These are phyloP conservation scores for Drosophila saltans DNA, from an alignment of 1,140 invertebrate genomes.

Conservation along the genomic window DNA sequence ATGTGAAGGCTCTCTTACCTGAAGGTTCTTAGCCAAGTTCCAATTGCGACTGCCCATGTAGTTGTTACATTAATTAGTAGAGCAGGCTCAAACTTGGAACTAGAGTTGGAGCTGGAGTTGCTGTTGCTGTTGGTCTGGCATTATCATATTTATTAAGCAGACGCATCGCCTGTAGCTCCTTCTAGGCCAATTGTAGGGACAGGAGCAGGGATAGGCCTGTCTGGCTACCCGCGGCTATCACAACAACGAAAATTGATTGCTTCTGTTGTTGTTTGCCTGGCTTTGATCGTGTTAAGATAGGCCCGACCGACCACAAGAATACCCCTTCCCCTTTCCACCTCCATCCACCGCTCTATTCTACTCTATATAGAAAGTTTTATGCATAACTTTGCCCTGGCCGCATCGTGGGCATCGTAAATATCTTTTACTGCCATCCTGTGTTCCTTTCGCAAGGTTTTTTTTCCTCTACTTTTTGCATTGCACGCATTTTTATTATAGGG, in stretches of 20 bases:
- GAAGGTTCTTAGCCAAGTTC: conserved; percentile 8
- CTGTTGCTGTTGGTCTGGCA: conserved; percentile 28
- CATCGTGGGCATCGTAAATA: conserved; percentile 75
- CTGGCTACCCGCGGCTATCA: conserved; percentile 82
- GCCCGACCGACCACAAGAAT: conserved; percentile 12
- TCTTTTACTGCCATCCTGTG: conserved; percentile 76
- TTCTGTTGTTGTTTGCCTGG: conserved; percentile 77
- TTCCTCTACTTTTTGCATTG: conserved; percentile 21
- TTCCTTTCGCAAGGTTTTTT: conserved; percentile 38
- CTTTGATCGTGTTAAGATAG: conserved; percentile 82
- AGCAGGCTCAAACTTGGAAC: conserved; percentile 46
- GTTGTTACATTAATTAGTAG: conserved; percentile 81
- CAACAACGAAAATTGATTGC: conserved; percentile 82
- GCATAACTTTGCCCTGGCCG: conserved; percentile 69
- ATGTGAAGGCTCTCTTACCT: background rate
- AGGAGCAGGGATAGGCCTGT: conserved; percentile 39
- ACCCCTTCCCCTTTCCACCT: too few relatives aligned
- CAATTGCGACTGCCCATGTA: conserved; percentile 69
- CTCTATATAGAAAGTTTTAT: conserved; percentile 75
- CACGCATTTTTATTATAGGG: conserved; percentile 55
- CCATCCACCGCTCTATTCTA: conserved; percentile 21
- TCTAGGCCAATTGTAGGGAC: background rate
- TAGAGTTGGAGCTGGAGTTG: conserved; percentile 34
- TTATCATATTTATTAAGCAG: conserved; percentile 82
- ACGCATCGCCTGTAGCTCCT: conserved; percentile 70